Percentiles rank a stretch among this genome's conserved stretches.
Conservation (phyloP, 2,797 vertebrate species). For the Sebastolobus altivelis region DNA sequence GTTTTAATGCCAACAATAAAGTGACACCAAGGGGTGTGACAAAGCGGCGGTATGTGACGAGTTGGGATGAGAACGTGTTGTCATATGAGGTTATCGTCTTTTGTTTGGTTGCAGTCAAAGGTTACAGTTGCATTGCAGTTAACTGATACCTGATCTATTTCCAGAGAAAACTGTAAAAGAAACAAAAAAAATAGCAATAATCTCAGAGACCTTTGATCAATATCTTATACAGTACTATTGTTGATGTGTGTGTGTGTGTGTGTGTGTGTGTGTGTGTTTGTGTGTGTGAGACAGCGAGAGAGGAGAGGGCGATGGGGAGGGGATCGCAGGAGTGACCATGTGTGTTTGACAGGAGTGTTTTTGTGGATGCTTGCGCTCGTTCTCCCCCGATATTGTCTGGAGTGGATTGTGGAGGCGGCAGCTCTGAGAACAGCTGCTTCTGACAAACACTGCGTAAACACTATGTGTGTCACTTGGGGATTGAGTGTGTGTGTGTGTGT, state of each 20-base stretch:
- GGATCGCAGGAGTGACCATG: constrained; percentile 67
- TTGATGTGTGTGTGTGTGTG: background rate
- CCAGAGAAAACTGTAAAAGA: constrained; percentile 14
- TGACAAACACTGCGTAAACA: constrained; percentile 72
- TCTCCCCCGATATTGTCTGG: constrained; percentile 70
- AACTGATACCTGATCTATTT: constrained; percentile 26
- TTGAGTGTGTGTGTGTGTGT: constrained; percentile 44
- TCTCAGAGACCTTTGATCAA: constrained; percentile 19
- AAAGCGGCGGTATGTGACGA: too few species aligned
- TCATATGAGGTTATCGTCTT: background rate
- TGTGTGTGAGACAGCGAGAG: background rate
- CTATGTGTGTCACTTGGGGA: constrained; percentile 66
- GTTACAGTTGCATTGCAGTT: constrained; percentile 5
- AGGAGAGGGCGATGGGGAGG: constrained; percentile 11
- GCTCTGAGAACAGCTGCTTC: constrained; percentile 78
- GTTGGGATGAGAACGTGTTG: background rate
- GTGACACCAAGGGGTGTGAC: too few species aligned
- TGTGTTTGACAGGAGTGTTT: constrained; percentile 79
- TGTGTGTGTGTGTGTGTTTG: constrained; percentile 1
- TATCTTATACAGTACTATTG: constrained; percentile 29
- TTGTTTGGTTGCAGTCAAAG: background rate
- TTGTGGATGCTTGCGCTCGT: constrained; percentile 62
- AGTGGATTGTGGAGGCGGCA: constrained; percentile 72
- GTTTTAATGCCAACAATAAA: too few species aligned
- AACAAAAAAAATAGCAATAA: background rate